Conservation (phyloP, 2,113 vertebrate genomes). For the Chrysemys picta region DNA sequence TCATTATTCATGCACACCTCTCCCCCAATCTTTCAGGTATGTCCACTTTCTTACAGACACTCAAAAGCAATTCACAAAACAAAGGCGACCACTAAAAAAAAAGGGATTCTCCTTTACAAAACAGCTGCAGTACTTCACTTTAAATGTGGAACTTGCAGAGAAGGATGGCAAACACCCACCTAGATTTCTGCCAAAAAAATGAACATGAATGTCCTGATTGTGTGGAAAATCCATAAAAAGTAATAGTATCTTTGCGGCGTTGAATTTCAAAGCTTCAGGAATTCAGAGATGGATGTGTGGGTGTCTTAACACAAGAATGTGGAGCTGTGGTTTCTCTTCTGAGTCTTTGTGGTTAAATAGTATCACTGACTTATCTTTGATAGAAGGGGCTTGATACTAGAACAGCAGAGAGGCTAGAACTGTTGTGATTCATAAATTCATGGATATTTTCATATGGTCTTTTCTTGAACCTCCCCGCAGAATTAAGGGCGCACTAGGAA, state of each 20-base stretch:
- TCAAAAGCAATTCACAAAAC: slow-evolving; percentile 36
- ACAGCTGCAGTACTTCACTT: neutral
- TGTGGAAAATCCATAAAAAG: slow-evolving; percentile 42
- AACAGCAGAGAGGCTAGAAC: neutral
- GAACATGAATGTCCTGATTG: neutral
- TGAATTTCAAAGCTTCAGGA: slow-evolving; percentile 2
- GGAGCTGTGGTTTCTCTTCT: neutral
- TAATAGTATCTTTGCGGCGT: slow-evolving; percentile 18
- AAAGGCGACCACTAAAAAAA: neutral
- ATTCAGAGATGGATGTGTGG: neutral
- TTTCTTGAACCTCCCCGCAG: accelerated
- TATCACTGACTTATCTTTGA: neutral
- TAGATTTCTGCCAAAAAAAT: neutral
- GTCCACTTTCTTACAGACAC: neutral
- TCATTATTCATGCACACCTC: neutral
- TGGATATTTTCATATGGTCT: accelerated
- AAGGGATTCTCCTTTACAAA: neutral
- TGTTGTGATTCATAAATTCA: neutral
- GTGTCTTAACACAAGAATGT: neutral
- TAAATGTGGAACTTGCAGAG: neutral
- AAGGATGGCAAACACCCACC: neutral
- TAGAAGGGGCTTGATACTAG: accelerated
- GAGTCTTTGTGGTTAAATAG: neutral
- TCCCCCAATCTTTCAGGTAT: neutral
- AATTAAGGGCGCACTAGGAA: neutral